Evolutionary conservation across 2,113 vertebrate species (phyloP).

Genomic region (Pelecanoides urinatrix): DNA sequence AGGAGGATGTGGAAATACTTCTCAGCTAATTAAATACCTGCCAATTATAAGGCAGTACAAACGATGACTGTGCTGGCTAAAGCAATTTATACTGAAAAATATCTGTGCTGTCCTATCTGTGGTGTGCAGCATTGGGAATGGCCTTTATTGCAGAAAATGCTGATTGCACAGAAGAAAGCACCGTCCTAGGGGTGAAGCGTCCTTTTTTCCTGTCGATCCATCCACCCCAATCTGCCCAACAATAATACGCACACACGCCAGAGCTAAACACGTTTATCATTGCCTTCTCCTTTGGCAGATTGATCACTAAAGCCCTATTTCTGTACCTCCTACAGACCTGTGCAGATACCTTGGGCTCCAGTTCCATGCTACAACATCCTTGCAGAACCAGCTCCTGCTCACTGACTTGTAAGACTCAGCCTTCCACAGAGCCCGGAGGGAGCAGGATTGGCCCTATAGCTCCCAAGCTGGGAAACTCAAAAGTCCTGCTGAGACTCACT

Average conservation of each 20-base stretch:
- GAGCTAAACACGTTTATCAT: background rate
- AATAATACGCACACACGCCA: background rate
- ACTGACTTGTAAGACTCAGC: background rate
- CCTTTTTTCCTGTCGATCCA: background rate
- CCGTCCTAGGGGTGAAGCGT: background rate
- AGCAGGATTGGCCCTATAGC: rapidly evolving
- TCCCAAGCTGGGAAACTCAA: background rate
- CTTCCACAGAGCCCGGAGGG: background rate
- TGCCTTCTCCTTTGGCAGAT: background rate
- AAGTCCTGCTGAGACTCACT: background rate
- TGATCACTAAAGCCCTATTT: background rate
- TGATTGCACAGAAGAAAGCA: background rate
- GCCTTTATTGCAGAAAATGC: background rate
- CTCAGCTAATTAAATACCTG: slow-evolving; percentile 48
- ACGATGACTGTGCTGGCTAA: background rate
- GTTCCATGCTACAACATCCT: background rate
- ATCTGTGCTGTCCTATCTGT: background rate
- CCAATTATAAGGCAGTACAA: background rate
- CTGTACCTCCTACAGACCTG: background rate
- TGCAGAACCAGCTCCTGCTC: background rate
- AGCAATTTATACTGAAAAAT: background rate
- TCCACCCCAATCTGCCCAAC: background rate
- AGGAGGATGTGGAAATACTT: background rate
- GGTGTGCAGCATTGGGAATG: background rate
- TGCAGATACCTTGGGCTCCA: background rate